phyloP scores from a whole-genome alignment of 2,888 invertebrate genomes.

The Agrochola lychnidis region DNA sequence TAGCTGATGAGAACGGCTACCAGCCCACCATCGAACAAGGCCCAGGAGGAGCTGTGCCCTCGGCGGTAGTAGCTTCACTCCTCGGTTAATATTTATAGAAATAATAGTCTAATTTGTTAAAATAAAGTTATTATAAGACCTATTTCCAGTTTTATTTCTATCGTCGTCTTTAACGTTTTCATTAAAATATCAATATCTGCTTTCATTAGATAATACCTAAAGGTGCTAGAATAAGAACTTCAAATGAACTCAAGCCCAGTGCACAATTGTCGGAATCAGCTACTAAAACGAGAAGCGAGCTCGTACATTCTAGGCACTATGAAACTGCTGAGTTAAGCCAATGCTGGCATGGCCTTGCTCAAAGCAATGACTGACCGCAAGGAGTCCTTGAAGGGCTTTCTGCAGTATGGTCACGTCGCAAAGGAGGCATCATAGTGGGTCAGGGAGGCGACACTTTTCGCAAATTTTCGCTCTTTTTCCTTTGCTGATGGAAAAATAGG shows the following conservation, averaged over 20 bases:
- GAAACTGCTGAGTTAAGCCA: neutral
- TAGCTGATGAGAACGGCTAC: conserved; percentile 91
- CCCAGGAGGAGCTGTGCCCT: conserved; percentile 76
- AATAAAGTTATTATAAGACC: conserved; percentile 47
- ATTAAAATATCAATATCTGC: neutral
- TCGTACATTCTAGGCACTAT: neutral
- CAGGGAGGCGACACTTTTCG: neutral
- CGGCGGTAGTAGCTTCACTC: conserved; percentile 80
- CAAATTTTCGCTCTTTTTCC: too few relatives aligned
- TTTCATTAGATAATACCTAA: neutral
- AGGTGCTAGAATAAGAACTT: neutral
- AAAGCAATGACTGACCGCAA: too few relatives aligned
- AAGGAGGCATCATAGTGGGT: too few relatives aligned
- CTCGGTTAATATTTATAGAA: conserved; percentile 72
- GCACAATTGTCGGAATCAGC: neutral
- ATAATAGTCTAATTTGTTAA: conserved; percentile 67
- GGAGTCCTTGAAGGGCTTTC: too few relatives aligned
- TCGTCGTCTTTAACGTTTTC: neutral
- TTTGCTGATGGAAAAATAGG: neutral
- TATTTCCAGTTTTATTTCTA: conserved; percentile 21
- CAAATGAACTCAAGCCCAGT: neutral
- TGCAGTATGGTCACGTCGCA: neutral
- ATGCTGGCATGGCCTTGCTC: neutral
- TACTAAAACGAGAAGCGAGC: neutral
- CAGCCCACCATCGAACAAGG: conserved; percentile 84